Evolutionary conservation across 2,113 vertebrate species (phyloP), one percentile per base, ranked within the genome.

Genomic region (Psittacus erithacus): DNA sequence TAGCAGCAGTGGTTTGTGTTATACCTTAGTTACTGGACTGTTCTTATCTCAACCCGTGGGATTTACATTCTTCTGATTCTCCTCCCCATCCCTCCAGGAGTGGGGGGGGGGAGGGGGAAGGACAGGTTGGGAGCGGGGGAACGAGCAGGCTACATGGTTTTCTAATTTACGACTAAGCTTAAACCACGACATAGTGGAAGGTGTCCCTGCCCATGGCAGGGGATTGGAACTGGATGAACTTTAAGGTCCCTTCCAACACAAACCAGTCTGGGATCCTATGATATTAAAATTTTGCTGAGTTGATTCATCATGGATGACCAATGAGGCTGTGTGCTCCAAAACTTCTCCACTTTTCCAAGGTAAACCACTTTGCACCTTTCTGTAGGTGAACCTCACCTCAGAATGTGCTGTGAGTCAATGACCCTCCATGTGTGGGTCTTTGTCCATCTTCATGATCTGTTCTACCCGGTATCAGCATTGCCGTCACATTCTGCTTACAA

Each of bases 401-500:
- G 27, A 33, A 27, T 0, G 1, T 20, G 24, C 43, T 65, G 75
- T 44, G 31, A 25, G 29, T 3, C 6, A 11, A 1, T 11, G 10
- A 69, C 22, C 28, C 8, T 39, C 23, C 10, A 2, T 0, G 5
- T 5, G 16, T 18, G 3, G 41, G 15, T 59, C 59, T 28, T 53
- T 29, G 39, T 35, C 43, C 24, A 2, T 69, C 18, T 60, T 60
- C 35, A 47, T 62, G 39, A 5, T 13, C 33, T 39, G 25, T 28
- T 27, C 3, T 6, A 0, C 9, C 38, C 19, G 38, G 25, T 16
- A 23, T 8, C 1, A 0, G 28, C 9, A 7, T n/a, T 81, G 47
- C 57, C 49, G 64, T 52, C 39, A 22, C 6, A 1, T 19, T 90
- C 57, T 22, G 18, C 64, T 49, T 47, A 3, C 65, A 49, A 47